A percentile compares a stretch with the other conserved stretches of the same genome.
Conservation (phyloP, 2,888 invertebrate species). For the Tenthredo distinguenda region DNA sequence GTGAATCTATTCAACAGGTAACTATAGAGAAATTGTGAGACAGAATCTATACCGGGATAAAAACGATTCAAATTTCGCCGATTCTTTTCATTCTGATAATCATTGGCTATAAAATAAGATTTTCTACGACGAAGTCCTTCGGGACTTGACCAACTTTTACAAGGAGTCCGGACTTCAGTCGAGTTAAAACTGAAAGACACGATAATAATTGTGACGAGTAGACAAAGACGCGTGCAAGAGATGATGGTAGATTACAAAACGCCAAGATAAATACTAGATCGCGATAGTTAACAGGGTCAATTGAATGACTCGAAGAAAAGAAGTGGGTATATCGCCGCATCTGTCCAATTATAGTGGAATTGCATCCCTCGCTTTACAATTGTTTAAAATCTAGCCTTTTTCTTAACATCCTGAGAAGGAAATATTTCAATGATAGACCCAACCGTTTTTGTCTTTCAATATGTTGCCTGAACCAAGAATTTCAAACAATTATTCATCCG, state of each 20-base stretch:
- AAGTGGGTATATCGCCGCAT: neutral
- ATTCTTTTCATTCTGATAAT: neutral
- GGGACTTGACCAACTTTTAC: no score
- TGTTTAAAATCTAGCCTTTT: neutral
- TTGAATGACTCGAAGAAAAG: neutral
- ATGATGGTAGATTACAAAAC: neutral
- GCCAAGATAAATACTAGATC: neutral
- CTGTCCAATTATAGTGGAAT: neutral
- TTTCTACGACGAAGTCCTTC: neutral
- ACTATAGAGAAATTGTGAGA: neutral
- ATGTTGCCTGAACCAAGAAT: no score
- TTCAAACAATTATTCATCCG: no score
- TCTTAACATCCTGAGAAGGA: neutral
- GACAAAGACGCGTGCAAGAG: neutral
- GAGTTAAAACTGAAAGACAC: neutral
- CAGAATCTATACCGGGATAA: neutral
- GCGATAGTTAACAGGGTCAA: neutral
- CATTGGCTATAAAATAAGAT: neutral
- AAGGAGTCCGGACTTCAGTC: no score
- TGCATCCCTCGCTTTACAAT: neutral
- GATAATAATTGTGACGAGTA: neutral
- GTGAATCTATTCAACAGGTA: conserved; percentile 8
- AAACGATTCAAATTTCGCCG: neutral
- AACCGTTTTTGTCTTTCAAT: neutral
- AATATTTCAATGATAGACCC: neutral